phyloP scores from a whole-genome alignment of 2,888 invertebrate genomes.

The Danaus chrysippus region DNA sequence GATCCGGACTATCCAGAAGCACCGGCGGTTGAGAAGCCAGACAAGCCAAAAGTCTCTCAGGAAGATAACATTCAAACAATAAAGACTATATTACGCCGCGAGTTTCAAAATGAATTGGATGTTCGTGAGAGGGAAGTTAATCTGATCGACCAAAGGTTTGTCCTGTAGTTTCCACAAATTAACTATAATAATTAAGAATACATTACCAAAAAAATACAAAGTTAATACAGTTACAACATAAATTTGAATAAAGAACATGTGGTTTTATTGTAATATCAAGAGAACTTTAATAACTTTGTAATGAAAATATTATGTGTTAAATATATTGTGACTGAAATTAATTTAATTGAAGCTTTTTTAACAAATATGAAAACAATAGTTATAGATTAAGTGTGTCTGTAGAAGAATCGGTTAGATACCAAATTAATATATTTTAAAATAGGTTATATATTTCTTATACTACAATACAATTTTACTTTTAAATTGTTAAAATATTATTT shows the following conservation, averaged over 20 bases:
- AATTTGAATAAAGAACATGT: conserved; percentile 8
- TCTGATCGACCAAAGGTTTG: conserved; percentile 82
- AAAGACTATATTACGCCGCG: conserved; percentile 81
- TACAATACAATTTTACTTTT: no score
- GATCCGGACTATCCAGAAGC: conserved; percentile 79
- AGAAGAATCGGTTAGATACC: no score
- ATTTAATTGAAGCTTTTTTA: no score
- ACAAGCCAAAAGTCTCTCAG: conserved; percentile 44
- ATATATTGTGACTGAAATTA: no score
- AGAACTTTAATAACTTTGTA: not conserved
- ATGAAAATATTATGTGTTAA: conserved; percentile 22
- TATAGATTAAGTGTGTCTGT: no score
- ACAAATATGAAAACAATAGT: no score
- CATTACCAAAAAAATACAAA: not conserved
- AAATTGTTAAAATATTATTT: no score
- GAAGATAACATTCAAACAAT: conserved; percentile 74
- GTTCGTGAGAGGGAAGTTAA: conserved; percentile 85
- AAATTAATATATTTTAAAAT: no score
- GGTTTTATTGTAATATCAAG: not conserved
- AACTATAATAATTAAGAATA: conserved; percentile 6
- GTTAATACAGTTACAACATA: not conserved
- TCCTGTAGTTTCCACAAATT: conserved; percentile 26
- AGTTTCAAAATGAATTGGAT: conserved; percentile 85
- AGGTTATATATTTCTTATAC: no score
- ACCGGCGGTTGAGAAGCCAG: conserved; percentile 46